A percentile compares a stretch with the other conserved stretches of the same genome.
These are phyloP conservation scores for Aromia moschata DNA, from an alignment of 2,888 invertebrate species.

Conservation along the genomic window DNA sequence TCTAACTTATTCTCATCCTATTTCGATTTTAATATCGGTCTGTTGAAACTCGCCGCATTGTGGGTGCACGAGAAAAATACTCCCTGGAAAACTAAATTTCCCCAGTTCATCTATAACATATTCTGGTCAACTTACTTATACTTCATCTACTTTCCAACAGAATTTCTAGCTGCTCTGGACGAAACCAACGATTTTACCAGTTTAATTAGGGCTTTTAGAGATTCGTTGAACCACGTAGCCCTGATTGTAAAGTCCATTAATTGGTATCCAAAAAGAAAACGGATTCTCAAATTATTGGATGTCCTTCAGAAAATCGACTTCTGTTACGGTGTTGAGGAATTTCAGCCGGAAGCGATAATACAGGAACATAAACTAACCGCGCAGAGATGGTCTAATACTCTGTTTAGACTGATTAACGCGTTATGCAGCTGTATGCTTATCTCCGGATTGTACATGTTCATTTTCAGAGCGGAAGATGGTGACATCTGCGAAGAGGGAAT, in stretches of 20 bases:
- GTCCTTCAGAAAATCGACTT: conserved; percentile 19
- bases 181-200: conserved; percentile 26
- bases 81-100: conserved; percentile 5
- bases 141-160: conserved; percentile 32
- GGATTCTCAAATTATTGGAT: conserved; percentile 27
- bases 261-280: conserved; percentile 26
- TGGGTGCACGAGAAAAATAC: conserved; percentile 33
- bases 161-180: conserved; percentile 23
- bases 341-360: conserved; percentile 27
- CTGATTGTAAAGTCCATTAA: conserved; percentile 32
- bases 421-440: conserved; percentile 33
- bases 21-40: conserved; percentile 32
- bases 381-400: conserved; percentile 32
- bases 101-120: conserved; percentile 29
- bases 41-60: conserved; percentile 27
- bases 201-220: conserved; percentile 29
- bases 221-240: conserved; percentile 35
- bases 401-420: conserved; percentile 29
- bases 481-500: conserved; percentile 24
- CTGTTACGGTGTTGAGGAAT: conserved; percentile 27
- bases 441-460: conserved; percentile 30
- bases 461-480: conserved; percentile 25
- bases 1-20: conserved; percentile 24
- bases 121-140: conserved; percentile 28
- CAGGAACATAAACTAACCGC: conserved; percentile 26